Evolutionary conservation across 2,113 vertebrate species (phyloP), one percentile per base, ranked within the genome.

Genomic region (Oncorhynchus clarkii): DNA sequence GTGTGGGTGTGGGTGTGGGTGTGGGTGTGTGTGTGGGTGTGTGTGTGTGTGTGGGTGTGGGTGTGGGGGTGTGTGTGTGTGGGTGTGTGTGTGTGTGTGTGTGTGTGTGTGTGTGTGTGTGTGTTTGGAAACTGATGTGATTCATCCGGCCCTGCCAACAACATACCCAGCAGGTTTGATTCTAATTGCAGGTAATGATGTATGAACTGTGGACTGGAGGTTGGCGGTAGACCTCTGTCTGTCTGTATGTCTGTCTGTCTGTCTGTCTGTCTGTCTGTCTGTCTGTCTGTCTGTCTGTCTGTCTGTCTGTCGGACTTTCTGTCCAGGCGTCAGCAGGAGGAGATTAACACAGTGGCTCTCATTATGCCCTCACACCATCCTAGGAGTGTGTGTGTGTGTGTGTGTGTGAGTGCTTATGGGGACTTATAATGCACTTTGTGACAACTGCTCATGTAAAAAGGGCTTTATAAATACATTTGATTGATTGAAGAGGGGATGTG

Each of bases 151-250:
- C 3, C 72, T 65, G 75, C 45, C 75, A 71, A 18, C 48, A 22
- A 4, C 2, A 45, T n/a, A 45, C 12, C 18, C 22, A 7, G 22
- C 39, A 76, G 54, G 60, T 70, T 81, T 93, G 89, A 91, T 84
- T 87, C 80, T 92, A 92, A 92, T 92, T 78, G n/a, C 76, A 77
- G 16, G 70, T 92, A 93, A 92, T 82, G 89, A 92, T 79, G 86
- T 16, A 45, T 45, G 77, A 73, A 81, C 65, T 29, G 24, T 72
- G 49, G 24, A 31, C 8, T 45, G 8, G 39, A 45, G 39, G 39
- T 45, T 3, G 49, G 27, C 49, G 75, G 67, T 62, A 27, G 64
- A 74, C 73, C 22, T 39, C 39, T 45, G 39, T 45, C 39, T 45
- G 27, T 57, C 13, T 57, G 54, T 57, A 3, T 57, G 54, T 57